These are phyloP conservation scores for Chloropsis hardwickii DNA, from an alignment of 2,113 vertebrate species.

Conservation along the genomic window DNA sequence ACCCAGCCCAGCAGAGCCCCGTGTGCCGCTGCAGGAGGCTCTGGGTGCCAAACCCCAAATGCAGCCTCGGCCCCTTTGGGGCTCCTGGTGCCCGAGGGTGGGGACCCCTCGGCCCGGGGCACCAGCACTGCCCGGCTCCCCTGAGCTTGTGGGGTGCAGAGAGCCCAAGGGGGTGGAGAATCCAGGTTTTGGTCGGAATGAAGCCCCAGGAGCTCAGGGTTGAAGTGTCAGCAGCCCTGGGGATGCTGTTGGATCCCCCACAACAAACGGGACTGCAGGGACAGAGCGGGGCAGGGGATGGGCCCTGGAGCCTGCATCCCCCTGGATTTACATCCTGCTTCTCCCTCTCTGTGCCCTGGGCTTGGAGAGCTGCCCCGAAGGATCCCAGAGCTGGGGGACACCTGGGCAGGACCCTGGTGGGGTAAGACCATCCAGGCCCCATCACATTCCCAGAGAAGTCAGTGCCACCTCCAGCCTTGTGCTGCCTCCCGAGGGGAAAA, in stretches of 20 bases:
- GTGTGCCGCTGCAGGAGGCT: not conserved
- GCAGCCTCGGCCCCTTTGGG: not conserved
- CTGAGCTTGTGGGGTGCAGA: accelerated
- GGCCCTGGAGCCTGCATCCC: not conserved
- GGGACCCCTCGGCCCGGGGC: accelerated
- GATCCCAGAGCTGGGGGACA: not conserved
- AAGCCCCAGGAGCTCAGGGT: not conserved
- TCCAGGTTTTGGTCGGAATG: accelerated
- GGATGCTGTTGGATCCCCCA: no score
- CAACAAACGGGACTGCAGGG: accelerated
- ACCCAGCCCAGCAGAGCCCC: not conserved
- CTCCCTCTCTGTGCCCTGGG: not conserved
- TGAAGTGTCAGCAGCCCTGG: not conserved
- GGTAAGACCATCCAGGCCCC: not conserved
- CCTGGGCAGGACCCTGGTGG: not conserved
- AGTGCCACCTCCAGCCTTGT: not conserved
- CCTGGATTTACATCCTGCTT: not conserved
- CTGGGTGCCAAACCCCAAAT: not conserved
- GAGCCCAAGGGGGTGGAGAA: not conserved
- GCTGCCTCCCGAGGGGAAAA: not conserved
- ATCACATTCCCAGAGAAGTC: not conserved
- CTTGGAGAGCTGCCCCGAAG: not conserved
- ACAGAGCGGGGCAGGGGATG: not conserved
- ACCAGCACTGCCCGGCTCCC: not conserved
- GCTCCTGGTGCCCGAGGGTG: not conserved